Evolutionary conservation across 2,797 vertebrate species (phyloP).

Genomic region (Emys orbicularis): DNA sequence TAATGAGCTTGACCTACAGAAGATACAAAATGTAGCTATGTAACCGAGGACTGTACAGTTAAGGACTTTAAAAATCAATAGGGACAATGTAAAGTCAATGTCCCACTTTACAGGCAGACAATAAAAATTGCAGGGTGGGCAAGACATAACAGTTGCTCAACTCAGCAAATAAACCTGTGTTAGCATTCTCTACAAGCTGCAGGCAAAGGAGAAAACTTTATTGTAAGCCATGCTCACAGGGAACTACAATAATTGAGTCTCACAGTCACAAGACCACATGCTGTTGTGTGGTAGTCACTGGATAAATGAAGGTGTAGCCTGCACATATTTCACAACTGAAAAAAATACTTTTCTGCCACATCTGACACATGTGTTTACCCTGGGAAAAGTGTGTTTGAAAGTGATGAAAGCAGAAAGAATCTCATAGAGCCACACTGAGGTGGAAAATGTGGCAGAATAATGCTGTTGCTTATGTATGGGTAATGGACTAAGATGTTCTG

Average conservation of each 20-base stretch:
- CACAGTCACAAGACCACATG: constrained; percentile 47
- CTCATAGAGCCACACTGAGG: neutral
- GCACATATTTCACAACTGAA: neutral
- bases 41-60: neutral
- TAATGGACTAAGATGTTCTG: neutral
- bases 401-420: neutral
- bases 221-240: constrained; percentile 5
- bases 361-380: neutral
- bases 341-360: neutral
- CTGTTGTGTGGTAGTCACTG: constrained; percentile 41
- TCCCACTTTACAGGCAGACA: constrained; percentile 16
- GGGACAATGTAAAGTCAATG: neutral
- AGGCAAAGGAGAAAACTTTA: constrained; percentile 33
- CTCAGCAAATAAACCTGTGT: neutral
- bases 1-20: neutral
- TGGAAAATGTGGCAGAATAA: neutral
- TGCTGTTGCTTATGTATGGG: neutral
- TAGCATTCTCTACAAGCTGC: constrained; percentile 6
- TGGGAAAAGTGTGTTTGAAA: neutral
- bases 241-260: constrained; percentile 35
- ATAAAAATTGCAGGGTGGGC: neutral
- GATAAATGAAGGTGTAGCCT: constrained; percentile 41
- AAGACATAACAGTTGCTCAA: constrained; percentile 15
- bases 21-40: neutral
- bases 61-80: constrained; percentile 14